Conservation (phyloP, 2,113 vertebrate genomes). For the Bubo scandiacus region DNA sequence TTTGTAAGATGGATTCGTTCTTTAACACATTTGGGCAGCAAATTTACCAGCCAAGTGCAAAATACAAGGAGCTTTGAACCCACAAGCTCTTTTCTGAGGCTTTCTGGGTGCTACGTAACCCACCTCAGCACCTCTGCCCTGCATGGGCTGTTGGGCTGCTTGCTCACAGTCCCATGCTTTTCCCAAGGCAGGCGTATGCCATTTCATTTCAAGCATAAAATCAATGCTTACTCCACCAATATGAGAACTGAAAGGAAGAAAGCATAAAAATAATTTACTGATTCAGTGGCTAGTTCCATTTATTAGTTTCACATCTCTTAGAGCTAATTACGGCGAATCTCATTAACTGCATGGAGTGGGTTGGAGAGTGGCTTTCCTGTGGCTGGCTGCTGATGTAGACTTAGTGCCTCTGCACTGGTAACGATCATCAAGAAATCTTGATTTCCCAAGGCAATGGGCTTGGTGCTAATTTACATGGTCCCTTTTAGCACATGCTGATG, state of each 20-base stretch:
- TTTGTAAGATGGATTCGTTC: background rate
- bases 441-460: background rate
- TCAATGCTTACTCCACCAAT: background rate
- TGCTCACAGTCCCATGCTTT: accelerated
- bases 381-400: background rate
- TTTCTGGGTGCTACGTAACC: background rate
- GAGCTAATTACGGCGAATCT: constrained; percentile 2
- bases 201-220: background rate
- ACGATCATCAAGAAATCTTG: background rate
- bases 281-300: background rate
- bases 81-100: background rate
- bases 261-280: background rate
- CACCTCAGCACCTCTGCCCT: background rate
- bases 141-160: background rate
- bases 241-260: background rate
- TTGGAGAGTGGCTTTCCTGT: background rate
- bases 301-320: background rate
- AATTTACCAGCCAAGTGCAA: background rate
- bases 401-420: background rate
- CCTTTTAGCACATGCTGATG: background rate
- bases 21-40: background rate
- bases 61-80: background rate
- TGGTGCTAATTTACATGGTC: background rate
- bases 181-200: background rate
- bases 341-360: background rate